Evolutionary conservation across 2,888 invertebrate genomes (phyloP).

Genomic region (Apomyelois bistriatella): DNA sequence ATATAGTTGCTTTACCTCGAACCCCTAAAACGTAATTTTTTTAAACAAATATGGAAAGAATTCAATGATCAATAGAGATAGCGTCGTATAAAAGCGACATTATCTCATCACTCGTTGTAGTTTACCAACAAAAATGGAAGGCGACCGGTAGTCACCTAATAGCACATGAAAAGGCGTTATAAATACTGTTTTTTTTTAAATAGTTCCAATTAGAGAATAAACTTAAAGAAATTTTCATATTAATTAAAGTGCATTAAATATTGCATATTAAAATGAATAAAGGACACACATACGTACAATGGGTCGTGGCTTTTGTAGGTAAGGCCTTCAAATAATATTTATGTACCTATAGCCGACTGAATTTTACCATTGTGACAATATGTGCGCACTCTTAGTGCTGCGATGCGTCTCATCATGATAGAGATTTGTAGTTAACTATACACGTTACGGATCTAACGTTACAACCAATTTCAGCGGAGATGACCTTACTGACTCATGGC

Average conservation of each 20-base stretch:
- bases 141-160: background rate
- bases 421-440: too few species aligned
- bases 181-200: too few species aligned
- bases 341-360: too few species aligned
- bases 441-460: too few species aligned
- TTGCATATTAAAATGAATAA: constrained; percentile 10
- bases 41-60: background rate
- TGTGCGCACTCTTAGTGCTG: too few species aligned
- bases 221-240: too few species aligned
- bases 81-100: constrained; percentile 22
- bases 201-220: too few species aligned
- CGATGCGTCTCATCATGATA: too few species aligned
- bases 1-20: too few species aligned
- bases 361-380: too few species aligned
- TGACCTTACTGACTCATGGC: constrained; percentile 60
- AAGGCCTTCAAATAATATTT: constrained; percentile 23
- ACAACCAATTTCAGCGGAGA: constrained; percentile 49
- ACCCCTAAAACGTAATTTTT: background rate
- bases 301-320: constrained; percentile 30
- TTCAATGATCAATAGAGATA: background rate
- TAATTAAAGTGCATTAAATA: too few species aligned
- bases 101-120: constrained; percentile 14
- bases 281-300: constrained; percentile 35
- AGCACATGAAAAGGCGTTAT: too few species aligned
- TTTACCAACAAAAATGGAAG: constrained; percentile 17